phyloP scores from a whole-genome alignment of 2,113 vertebrate genomes.

The Garra rufa region DNA sequence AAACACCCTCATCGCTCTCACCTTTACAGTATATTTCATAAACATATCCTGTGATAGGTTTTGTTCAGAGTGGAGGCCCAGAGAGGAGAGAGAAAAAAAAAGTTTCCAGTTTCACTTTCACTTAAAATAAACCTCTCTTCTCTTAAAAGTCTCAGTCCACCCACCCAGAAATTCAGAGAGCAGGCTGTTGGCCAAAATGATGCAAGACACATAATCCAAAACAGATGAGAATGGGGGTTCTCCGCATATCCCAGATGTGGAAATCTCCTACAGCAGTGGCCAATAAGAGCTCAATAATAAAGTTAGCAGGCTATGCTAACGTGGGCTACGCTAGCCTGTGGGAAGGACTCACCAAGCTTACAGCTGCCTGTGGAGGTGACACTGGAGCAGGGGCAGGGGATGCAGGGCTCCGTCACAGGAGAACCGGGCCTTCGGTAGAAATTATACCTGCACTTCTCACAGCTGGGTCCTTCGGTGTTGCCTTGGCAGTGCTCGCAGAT shows the following conservation, averaged over 20 bases:
- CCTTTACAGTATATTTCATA: slow-evolving; percentile 37
- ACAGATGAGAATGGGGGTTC: not conserved
- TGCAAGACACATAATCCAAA: slow-evolving; percentile 28
- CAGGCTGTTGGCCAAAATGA: not conserved
- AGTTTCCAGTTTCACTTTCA: slow-evolving; percentile 38
- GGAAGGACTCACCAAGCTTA: slow-evolving; percentile 74
- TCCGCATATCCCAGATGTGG: slow-evolving; percentile 23
- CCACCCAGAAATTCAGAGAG: slow-evolving; percentile 8
- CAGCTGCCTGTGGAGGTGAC: slow-evolving; percentile 83
- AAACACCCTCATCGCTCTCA: not conserved
- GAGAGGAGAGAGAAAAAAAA: slow-evolving; percentile 22
- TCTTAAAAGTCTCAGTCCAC: not conserved
- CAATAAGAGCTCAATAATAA: slow-evolving; percentile 15
- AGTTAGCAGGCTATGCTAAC: slow-evolving; percentile 24
- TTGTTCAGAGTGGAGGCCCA: not conserved
- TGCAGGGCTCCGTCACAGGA: slow-evolving; percentile 62
- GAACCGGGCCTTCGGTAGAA: slow-evolving; percentile 71
- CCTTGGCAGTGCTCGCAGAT: slow-evolving; percentile 80
- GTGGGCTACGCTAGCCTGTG: slow-evolving; percentile 10
- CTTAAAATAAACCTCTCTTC: slow-evolving; percentile 26
- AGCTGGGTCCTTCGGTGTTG: slow-evolving; percentile 78
- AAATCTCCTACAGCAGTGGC: slow-evolving; percentile 23
- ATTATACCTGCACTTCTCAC: slow-evolving; percentile 79
- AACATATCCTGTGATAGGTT: not conserved
- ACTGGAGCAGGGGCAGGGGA: slow-evolving; percentile 81